Percentiles rank a stretch among this genome's conserved stretches.
Evolutionary conservation across 37 sponge, comb jelly and placozoan species (phyloP).

Genomic region (Chondrosia reniformis): DNA sequence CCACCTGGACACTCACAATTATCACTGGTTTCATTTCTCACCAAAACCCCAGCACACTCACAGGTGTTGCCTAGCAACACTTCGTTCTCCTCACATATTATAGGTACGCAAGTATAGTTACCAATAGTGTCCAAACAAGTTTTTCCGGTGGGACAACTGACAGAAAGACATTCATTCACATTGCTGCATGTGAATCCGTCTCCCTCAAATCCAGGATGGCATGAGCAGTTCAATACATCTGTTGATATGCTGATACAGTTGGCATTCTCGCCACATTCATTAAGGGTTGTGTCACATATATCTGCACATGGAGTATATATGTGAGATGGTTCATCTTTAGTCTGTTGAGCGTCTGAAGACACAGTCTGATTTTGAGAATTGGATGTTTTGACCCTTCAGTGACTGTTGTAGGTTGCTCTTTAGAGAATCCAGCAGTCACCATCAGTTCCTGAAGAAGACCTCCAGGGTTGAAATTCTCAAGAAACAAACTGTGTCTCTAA

Average conservation of each 20-base stretch:
- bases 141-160: neutral
- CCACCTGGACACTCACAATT: conserved; percentile 3
- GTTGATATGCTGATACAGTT: neutral
- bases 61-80: neutral
- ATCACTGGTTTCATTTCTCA: neutral
- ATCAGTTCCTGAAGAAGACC: too few relatives aligned
- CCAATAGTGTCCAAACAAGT: conserved; percentile 1
- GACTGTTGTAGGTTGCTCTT: neutral
- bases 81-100: neutral
- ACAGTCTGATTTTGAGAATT: neutral
- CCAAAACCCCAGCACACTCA: conserved; percentile 4
- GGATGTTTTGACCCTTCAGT: too few relatives aligned
- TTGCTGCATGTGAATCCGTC: conserved; percentile 9
- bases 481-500: too few relatives aligned
- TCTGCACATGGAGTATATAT: neutral
- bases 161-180: neutral
- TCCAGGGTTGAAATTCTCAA: too few relatives aligned
- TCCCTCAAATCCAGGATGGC: neutral
- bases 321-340: too few relatives aligned
- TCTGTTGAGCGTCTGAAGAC: too few relatives aligned
- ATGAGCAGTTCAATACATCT: neutral
- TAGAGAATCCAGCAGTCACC: too few relatives aligned
- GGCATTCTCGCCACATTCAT: conserved; percentile 3
- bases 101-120: neutral
- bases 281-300: neutral